These are phyloP conservation scores for Furcula furcula DNA, from an alignment of 2,888 invertebrate genomes.

Conservation along the genomic window DNA sequence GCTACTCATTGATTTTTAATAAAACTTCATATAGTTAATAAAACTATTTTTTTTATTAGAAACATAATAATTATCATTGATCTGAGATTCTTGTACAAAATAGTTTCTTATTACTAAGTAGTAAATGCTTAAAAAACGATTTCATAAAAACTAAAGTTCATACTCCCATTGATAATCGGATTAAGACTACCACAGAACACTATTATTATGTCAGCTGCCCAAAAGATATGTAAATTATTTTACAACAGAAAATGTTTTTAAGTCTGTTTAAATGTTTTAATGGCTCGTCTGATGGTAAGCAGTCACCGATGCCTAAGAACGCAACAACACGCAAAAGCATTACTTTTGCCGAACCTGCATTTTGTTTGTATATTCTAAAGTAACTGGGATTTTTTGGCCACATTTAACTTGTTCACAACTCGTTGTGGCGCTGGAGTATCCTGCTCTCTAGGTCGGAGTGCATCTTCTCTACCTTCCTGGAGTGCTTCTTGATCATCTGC, in stretches of 20 bases:
- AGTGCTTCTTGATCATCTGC: constrained; percentile 91
- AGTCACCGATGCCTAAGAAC: too few species aligned
- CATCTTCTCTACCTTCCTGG: constrained; percentile 92
- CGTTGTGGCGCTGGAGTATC: constrained; percentile 88
- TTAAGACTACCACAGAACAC: not conserved
- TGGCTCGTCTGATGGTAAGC: too few species aligned
- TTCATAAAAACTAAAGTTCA: not conserved
- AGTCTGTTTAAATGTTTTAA: too few species aligned
- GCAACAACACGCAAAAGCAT: too few species aligned
- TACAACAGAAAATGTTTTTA: not conserved
- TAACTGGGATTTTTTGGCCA: constrained; percentile 13
- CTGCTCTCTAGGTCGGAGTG: constrained; percentile 89
- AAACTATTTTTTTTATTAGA: constrained; percentile 1
- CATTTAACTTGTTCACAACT: constrained; percentile 79
- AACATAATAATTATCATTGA: constrained; percentile 5
- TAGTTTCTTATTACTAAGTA: constrained; percentile 14
- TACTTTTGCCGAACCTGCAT: too few species aligned
- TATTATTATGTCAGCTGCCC: not conserved
- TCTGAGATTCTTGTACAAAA: constrained; percentile 15
- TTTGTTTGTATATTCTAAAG: too few species aligned
- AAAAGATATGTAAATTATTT: not conserved
- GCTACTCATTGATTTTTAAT: not conserved
- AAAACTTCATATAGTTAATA: not conserved
- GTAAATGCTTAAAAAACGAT: not conserved
- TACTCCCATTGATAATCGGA: too few species aligned